Conservation (phyloP, 1,140 invertebrate genomes). For the Cyclargus thomasi region DNA sequence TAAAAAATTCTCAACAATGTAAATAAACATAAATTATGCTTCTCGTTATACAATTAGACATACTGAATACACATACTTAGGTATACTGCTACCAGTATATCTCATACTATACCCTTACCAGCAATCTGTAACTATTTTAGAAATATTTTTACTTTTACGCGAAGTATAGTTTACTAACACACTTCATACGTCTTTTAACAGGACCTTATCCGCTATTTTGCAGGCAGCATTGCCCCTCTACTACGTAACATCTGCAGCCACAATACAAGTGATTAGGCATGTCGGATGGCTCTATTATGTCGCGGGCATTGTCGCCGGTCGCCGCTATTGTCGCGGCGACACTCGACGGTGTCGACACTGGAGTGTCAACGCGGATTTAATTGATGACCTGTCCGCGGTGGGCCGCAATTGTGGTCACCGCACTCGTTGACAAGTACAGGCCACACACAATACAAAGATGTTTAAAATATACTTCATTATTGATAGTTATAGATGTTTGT, state of each 20-base stretch:
- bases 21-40: too few relatives aligned
- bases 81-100: too few relatives aligned
- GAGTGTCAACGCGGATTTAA: slow-evolving; percentile 25
- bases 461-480: too few relatives aligned
- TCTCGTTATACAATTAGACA: too few relatives aligned
- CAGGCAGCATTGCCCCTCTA: slow-evolving; percentile 28
- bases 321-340: slow-evolving; percentile 18
- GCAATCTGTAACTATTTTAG: too few relatives aligned
- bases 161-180: too few relatives aligned
- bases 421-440: background rate
- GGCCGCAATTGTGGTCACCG: background rate
- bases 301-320: slow-evolving; percentile 24
- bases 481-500: too few relatives aligned
- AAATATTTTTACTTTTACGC: too few relatives aligned
- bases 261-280: slow-evolving; percentile 61
- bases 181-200: too few relatives aligned
- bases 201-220: background rate
- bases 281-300: slow-evolving; percentile 38
- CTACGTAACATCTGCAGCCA: slow-evolving; percentile 47
- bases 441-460: background rate
- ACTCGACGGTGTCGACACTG: slow-evolving; percentile 22
- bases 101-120: too few relatives aligned
- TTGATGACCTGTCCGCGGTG: slow-evolving; percentile 10
- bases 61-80: too few relatives aligned
- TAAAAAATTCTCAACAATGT: too few relatives aligned